These are phyloP conservation scores for Baronia brevicornis DNA, from an alignment of 2,888 invertebrate species.

Conservation along the genomic window DNA sequence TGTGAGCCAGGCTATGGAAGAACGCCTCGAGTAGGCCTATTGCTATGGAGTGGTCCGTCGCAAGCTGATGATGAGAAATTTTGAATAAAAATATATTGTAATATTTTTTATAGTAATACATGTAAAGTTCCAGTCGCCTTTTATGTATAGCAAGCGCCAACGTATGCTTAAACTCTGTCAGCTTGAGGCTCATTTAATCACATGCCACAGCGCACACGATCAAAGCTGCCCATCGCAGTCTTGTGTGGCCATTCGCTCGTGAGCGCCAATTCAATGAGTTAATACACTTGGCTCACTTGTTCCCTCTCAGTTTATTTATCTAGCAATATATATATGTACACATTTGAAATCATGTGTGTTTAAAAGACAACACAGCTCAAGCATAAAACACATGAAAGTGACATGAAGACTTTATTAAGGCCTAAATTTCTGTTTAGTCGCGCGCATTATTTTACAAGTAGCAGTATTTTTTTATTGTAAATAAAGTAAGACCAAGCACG, in stretches of 20 bases:
- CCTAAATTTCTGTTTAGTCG: too few species aligned
- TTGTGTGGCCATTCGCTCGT: constrained; percentile 53
- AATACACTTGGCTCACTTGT: constrained; percentile 56
- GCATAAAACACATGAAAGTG: neutral
- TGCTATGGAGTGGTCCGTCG: too few species aligned
- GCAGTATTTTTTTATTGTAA: too few species aligned
- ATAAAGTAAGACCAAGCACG: too few species aligned
- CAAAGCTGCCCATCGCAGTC: constrained; percentile 51
- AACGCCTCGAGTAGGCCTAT: too few species aligned
- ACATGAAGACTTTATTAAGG: too few species aligned
- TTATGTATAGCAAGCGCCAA: constrained; percentile 4
- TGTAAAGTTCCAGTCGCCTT: too few species aligned
- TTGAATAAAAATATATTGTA: too few species aligned
- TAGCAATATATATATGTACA: constrained; percentile 11
- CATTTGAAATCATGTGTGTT: constrained; percentile 3
- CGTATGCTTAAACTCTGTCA: constrained; percentile 14
- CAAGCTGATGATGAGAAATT: too few species aligned
- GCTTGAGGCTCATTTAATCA: constrained; percentile 56
- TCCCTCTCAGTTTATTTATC: constrained; percentile 21
- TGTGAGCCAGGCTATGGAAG: too few species aligned
- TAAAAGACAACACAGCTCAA: constrained; percentile 1
- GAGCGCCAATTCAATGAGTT: constrained; percentile 58
- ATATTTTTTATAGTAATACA: too few species aligned
- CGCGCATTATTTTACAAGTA: too few species aligned
- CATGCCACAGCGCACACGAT: constrained; percentile 63